phyloP scores from a whole-genome alignment of 2,113 vertebrate species.

The Andinoacara biseriatus region DNA sequence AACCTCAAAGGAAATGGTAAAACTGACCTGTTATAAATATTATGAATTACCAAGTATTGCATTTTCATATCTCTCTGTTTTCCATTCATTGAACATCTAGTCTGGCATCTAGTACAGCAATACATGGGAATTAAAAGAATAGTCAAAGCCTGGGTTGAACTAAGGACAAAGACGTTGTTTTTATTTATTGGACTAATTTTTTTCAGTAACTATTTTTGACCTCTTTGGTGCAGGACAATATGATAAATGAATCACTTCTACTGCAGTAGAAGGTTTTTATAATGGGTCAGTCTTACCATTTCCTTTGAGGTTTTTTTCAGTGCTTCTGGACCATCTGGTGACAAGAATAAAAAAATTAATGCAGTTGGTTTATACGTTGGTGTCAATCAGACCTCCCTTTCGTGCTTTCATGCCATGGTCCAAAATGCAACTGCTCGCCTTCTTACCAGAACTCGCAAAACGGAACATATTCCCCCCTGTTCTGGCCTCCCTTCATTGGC shows the following conservation, averaged over 20 bases:
- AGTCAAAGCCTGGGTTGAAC: neutral
- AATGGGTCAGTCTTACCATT: neutral
- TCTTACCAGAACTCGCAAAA: no score
- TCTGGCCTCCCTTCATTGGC: no score
- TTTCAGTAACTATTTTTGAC: rapidly evolving
- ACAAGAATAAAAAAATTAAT: neutral
- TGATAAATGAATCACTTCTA: neutral
- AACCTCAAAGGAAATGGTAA: neutral
- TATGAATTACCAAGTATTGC: neutral
- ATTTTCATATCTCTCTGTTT: neutral
- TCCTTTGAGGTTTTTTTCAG: neutral
- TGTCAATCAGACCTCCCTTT: no score
- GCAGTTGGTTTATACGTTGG: no score
- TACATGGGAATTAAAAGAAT: neutral
- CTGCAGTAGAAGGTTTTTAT: neutral
- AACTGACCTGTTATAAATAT: neutral
- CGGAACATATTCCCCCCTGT: no score
- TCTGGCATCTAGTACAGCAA: neutral
- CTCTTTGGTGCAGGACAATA: neutral
- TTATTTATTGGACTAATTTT: rapidly evolving
- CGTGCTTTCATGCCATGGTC: no score
- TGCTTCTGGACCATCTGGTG: slow-evolving; percentile 48
- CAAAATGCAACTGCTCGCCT: no score
- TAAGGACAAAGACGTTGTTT: no score
- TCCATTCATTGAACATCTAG: neutral